Base-by-base conservation (phyloP, 2,888 invertebrate species). In the Agrypnus murinus region DNA sequence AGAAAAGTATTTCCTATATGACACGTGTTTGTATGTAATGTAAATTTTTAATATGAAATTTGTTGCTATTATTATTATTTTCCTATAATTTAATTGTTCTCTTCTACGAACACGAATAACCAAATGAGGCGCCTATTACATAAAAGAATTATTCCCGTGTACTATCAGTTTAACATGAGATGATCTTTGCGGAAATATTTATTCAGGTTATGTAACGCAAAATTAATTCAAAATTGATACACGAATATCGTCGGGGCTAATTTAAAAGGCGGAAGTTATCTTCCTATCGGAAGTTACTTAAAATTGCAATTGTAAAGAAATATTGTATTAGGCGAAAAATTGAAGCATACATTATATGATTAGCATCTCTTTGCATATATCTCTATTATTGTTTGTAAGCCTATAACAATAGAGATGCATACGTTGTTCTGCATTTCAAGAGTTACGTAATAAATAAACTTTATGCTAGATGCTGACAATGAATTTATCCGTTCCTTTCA, bases 401-500 rank as follows among this genome's bases (percentile, higher is more conserved):
- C n/a, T 25, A 25, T 5, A 46, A 46, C 46, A 46, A 46, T 15
- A 19, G 46, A 19, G 46, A 19, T 46, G 50, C 43, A 43, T 43
- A 14, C 43, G 43, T n/a, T n/a, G n/a, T 43, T 15, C 43, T 43
- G 43, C 50, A 25, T 50, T 32, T 31, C 32, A 32, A 12, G 31
- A 17, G 5, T 55, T 55, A 55, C 55, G 14, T 55, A 55, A 55
- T 15, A 36, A 3, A 48, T 9, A n/a, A 10, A 15, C 12, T 8
- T 1, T 38, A 2, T 10, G 38, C 38, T 2, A n/a, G n/a, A n/a
- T 14, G n/a, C 34, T 17, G 36, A 38, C 55, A 55, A 55, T 36
- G 55, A 55, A 17, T 55, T 34, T 31, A 12, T 12, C 50, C 15
- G 3, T 55, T 36, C 55, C 55, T 55, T 55, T 55, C 36, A 38